These are phyloP conservation scores for Platycheirus rosarum DNA, from an alignment of 2,888 invertebrate species.

Conservation along the genomic window DNA sequence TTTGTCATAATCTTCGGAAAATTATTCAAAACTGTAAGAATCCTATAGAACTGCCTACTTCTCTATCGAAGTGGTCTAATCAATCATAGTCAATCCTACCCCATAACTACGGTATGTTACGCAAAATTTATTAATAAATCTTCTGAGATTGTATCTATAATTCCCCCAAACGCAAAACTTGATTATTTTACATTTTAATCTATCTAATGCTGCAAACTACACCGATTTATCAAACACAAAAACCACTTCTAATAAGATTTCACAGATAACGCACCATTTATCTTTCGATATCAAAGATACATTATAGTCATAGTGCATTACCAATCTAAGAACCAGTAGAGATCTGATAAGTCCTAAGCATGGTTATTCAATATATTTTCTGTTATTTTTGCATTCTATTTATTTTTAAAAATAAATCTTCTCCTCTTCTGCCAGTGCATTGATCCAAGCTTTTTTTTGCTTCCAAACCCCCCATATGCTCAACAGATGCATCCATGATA, in stretches of 20 bases:
- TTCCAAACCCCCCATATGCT: conserved; percentile 34
- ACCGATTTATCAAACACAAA: not conserved
- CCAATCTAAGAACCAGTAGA: not conserved
- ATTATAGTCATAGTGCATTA: not conserved
- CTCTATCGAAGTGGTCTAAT: too few relatives aligned
- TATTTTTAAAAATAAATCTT: conserved; percentile 2
- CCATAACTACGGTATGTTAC: too few relatives aligned
- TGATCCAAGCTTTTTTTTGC: not conserved
- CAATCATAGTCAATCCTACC: too few relatives aligned
- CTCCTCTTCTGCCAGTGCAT: not conserved
- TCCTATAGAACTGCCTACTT: too few relatives aligned
- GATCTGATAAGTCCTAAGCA: not conserved
- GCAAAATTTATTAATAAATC: too few relatives aligned
- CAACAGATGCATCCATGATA: conserved; percentile 56
- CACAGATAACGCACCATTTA: not conserved
- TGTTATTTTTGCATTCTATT: not conserved
- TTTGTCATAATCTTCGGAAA: too few relatives aligned
- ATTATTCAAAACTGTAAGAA: too few relatives aligned
- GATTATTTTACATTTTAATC: not conserved
- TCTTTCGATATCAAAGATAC: not conserved
- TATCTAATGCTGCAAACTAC: not conserved
- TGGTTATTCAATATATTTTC: not conserved
- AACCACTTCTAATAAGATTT: not conserved
- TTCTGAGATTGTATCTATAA: too few relatives aligned
- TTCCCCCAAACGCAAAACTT: too few relatives aligned